Evolutionary conservation across 2,888 invertebrate genomes (phyloP), one percentile per base, ranked within the genome.

Genomic region (Hyppa rectilinea): DNA sequence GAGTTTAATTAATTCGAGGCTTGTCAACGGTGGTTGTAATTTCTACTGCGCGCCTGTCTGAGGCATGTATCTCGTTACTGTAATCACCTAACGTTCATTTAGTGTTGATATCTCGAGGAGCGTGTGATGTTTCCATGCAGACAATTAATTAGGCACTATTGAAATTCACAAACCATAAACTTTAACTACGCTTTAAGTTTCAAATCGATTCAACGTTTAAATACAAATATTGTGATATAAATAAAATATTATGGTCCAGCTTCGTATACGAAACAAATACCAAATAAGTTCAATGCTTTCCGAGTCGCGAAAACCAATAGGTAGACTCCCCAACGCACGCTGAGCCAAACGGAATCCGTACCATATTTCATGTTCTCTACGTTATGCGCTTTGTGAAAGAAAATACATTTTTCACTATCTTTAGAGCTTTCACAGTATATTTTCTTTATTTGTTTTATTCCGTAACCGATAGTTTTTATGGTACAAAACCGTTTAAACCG

Each of bases 361-460:
- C 93, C 92, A 94, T 95, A 95, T 95, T 94, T 95, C 95, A 95
- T 93, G 94, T 94, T 93, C 90, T 91, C 91, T 88, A 90, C 93
- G 94, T 92, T 95, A 93, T 94, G 93, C 94, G 94, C 94, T 94
- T 93, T 95, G 94, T 93, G 92, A 93, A 94, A 95, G 95, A 94
- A 94, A 95, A 94, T 94, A 94, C 93, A 95, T 95, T 95, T 95
- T 93, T 94, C 94, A 94, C 94, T 93, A 94, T 93, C 93, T 93
- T 92, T 90, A 91, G 87, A 93, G 91, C 90, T 91, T 91, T 90
- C 87, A 82, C 87, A 88, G 89, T 91, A 87, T 89, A 89, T 89
- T 90, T 87, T 87, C 89, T 91, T 88, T 93, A 90, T 91, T 91
- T 92, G 89, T 89, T 91, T 88, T 87, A 84, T 86, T 87, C 75